These are phyloP conservation scores for Ylistrum balloti DNA, from an alignment of 1,140 invertebrate species.

Conservation along the genomic window DNA sequence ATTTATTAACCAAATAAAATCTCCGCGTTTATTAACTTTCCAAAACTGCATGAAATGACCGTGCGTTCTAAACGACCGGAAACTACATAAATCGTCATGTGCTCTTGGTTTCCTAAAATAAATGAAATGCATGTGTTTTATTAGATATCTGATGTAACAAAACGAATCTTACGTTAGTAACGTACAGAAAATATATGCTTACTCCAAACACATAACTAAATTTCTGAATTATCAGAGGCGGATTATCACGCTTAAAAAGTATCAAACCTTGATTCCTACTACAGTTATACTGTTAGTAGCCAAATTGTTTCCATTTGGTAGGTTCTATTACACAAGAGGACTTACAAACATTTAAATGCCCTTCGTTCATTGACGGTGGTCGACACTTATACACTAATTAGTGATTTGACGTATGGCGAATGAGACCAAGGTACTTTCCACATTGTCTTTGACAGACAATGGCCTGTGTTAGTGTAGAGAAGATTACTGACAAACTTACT, in stretches of 20 bases:
- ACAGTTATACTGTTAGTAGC: background rate
- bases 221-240: no score
- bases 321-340: background rate
- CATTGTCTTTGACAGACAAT: slow-evolving; percentile 2
- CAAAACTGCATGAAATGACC: no score
- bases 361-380: slow-evolving; percentile 13
- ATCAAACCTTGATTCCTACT: background rate
- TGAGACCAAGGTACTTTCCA: background rate
- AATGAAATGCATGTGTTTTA: no score
- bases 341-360: background rate
- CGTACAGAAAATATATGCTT: no score
- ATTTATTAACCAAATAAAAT: no score
- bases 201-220: no score
- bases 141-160: no score
- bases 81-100: no score
- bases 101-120: no score
- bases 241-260: background rate
- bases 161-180: no score
- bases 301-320: background rate
- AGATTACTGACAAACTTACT: background rate
- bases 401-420: background rate
- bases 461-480: background rate
- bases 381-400: slow-evolving; percentile 11
- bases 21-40: no score
- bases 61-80: no score